phyloP scores from a whole-genome alignment of 2,888 invertebrate genomes.

The Melanophora roralis region DNA sequence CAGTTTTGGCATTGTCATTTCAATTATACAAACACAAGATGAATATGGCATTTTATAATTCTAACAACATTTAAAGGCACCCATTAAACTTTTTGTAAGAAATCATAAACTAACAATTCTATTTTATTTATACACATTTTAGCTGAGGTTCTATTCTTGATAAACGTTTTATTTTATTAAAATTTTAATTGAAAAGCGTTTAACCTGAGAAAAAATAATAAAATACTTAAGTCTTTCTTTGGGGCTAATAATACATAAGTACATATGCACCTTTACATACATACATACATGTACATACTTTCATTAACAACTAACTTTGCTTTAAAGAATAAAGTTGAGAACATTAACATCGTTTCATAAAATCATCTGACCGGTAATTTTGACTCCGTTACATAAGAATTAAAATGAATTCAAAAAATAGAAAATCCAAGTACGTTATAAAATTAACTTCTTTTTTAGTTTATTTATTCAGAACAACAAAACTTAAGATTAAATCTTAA shows the following conservation, averaged over 20 bases:
- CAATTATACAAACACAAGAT: too few species aligned
- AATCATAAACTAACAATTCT: neutral
- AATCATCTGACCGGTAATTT: slow-evolving; percentile 9
- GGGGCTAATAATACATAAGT: neutral
- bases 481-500: slow-evolving; percentile 17
- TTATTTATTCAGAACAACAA: neutral
- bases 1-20: too few species aligned
- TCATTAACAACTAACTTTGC: neutral
- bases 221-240: too few species aligned
- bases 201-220: neutral
- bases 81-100: neutral
- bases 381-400: neutral
- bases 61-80: too few species aligned
- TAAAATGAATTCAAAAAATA: slow-evolving; percentile 5
- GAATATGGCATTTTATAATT: too few species aligned
- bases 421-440: slow-evolving; percentile 13
- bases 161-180: neutral
- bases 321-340: too few species aligned
- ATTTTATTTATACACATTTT: neutral
- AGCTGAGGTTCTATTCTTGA: neutral
- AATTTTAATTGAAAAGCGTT: neutral
- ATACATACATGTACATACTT: neutral
- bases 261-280: neutral
- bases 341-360: neutral
- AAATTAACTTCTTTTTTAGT: slow-evolving; percentile 18